These are phyloP conservation scores for Psilopsiagon aurifrons DNA, from an alignment of 2,113 vertebrate genomes.

Conservation along the genomic window DNA sequence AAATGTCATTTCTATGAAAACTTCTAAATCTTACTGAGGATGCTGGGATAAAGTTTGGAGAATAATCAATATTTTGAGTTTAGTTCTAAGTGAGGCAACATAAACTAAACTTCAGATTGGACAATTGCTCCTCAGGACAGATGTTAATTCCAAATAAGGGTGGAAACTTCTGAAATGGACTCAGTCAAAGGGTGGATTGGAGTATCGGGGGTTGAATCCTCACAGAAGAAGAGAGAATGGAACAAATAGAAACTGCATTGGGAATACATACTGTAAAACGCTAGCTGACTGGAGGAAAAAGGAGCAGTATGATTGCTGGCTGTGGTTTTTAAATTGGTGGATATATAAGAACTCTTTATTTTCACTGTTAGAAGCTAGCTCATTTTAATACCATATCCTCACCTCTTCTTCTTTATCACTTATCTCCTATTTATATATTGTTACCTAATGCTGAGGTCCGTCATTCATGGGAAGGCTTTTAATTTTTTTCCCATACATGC, in stretches of 20 bases:
- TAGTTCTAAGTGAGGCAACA: not conserved
- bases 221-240: not conserved
- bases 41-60: not conserved
- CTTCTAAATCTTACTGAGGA: not conserved
- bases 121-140: not conserved
- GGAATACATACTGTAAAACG: rapidly evolving
- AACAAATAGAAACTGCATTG: not conserved
- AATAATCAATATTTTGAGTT: not conserved
- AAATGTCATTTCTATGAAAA: constrained; percentile 41
- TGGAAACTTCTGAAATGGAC: not conserved
- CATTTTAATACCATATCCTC: not conserved
- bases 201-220: not conserved
- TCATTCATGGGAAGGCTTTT: not conserved
- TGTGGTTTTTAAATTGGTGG: too few relatives aligned
- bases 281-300: not conserved
- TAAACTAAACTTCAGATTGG: not conserved
- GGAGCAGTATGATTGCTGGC: not conserved
- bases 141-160: not conserved
- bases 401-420: not conserved
- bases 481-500: not conserved
- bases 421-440: not conserved
- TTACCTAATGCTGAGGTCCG: not conserved
- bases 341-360: not conserved
- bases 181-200: not conserved
- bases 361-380: not conserved